Conservation (phyloP, 2,113 vertebrate species). For the Datnioides undecimradiatus region DNA sequence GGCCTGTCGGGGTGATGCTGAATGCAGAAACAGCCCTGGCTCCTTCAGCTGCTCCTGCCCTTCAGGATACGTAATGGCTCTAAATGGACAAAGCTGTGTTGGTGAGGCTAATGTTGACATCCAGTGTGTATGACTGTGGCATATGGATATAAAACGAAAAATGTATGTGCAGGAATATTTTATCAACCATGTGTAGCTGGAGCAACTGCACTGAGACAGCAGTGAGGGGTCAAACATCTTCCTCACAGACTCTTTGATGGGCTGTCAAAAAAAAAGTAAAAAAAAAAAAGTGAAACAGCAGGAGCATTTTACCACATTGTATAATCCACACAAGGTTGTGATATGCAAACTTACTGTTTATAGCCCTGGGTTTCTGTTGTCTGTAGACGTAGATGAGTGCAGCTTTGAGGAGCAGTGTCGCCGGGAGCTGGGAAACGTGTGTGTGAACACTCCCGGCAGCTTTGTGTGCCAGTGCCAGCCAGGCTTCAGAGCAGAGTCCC, state of each 20-base stretch:
- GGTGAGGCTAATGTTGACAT: conserved; percentile 72
- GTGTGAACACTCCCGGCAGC: conserved; percentile 85
- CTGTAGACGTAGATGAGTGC: conserved; percentile 86
- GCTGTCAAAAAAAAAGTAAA: too few species aligned
- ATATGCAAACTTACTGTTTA: not conserved
- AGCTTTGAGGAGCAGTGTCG: conserved; percentile 83
- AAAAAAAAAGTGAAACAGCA: too few species aligned
- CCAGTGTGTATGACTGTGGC: not conserved
- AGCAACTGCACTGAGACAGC: not conserved
- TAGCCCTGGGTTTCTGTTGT: not conserved
- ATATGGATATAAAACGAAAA: not conserved
- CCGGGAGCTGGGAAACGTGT: conserved; percentile 83
- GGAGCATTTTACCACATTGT: too few species aligned
- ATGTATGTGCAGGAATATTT: not conserved
- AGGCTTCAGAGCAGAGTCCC: conserved; percentile 80
- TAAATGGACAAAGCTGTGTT: conserved; percentile 78
- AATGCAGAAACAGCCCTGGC: conserved; percentile 82
- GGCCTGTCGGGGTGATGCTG: conserved; percentile 74
- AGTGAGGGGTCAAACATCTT: too few species aligned
- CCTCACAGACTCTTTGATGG: not conserved
- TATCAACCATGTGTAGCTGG: not conserved
- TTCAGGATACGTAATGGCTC: conserved; percentile 76
- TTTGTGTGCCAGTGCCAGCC: conserved; percentile 82
- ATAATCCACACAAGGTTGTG: not conserved
- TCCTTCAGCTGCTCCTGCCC: conserved; percentile 84